Evolutionary conservation across 2,888 invertebrate species (phyloP), one percentile per base, ranked within the genome.

Genomic region (Muschampia plurimacula): DNA sequence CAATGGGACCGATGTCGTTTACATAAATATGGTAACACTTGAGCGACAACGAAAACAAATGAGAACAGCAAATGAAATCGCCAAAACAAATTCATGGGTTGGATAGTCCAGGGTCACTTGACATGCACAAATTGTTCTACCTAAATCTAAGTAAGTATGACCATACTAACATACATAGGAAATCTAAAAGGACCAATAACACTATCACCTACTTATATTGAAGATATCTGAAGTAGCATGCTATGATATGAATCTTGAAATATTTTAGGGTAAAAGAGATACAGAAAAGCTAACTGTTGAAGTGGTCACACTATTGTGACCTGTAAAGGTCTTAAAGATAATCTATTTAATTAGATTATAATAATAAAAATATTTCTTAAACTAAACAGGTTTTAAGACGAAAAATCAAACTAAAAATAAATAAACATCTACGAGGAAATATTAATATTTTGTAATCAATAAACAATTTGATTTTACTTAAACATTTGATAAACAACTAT

Each of bases 1-100:
- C 80, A 74, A 71, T 69, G 88, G 89, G 86, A 88, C 82, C 83
- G 83, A 63, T 28, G 22, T 41, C 41, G 62, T 39, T 12, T 3
- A 70, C 86, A 86, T 83, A 78, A 78, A 83, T 74, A 81, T 81
- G 82, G 79, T 80, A 77, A 78, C 76, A 81, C 78, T 79, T 78
- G 79, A 87, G 88, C 90, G 79, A 91, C 88, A 91, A 85, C 83
- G 82, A 86, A 80, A 86, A 84, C 81, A 78, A 81, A 86, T 78
- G 75, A 75, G 75, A 69, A 84, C 80, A 83, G 90, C 90, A 89
- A 91, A 89, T 80, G 73, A 89, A 85, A 83, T 83, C 79, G 84
- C 85, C 79, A 75, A 78, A 75, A 75, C 59, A 73, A 72, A 55
- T 59, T 74, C 59, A 76, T 75, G 67, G 36, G 15, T 59, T 41